Base-by-base conservation (phyloP, 2,797 vertebrate genomes). In the Gymnothorax javanicus region DNA sequence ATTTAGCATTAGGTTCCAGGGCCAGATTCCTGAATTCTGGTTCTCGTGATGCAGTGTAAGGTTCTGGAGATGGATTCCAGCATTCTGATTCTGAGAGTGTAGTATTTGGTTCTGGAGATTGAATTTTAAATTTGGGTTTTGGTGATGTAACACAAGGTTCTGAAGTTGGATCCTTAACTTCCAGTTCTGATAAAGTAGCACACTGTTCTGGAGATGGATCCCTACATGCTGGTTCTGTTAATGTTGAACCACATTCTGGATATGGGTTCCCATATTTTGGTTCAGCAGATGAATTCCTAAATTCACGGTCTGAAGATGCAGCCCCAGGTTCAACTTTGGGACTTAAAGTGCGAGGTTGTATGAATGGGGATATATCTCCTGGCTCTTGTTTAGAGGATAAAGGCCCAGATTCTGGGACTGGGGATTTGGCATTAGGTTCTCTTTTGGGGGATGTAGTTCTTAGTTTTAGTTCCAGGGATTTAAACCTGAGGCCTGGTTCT, bases 191-290 rank as follows among this genome's bases (percentile, higher is more conserved):
- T 2, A 43, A 43, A 43, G 33, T 43, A 43, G 33, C 33, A 43
- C 33, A 43, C 33, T 43, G 79, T 85, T 84, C 81, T 58, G 79
- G 54, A 57, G n/a, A 64, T 50, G 57, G 82, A 60, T 13, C 33
- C 60, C 81, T 85, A 71, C 73, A 86, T 83, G 92, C 89, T 88
- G 92, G 91, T 56, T 92, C 92, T 15, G 90, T 59, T 50, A 67
- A 75, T 73, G 73, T 82, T 83, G 73, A 60, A 52, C 81, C 67
- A 6, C 17, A 58, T 71, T 85, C 86, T 52, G 84, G 82, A 57
- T 50, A 23, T 4, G 81, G 23, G 8, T 23, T 54, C 20, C 60
- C 79, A 13, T 50, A 43, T 75, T 84, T 87, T 59, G 81, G 71
- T 71, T 79, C 43, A 3, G 88, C 75, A 73, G 58, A 62, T 62